These are phyloP conservation scores for Pycnonotus jocosus DNA, from an alignment of 2,113 vertebrate genomes.

Conservation along the genomic window DNA sequence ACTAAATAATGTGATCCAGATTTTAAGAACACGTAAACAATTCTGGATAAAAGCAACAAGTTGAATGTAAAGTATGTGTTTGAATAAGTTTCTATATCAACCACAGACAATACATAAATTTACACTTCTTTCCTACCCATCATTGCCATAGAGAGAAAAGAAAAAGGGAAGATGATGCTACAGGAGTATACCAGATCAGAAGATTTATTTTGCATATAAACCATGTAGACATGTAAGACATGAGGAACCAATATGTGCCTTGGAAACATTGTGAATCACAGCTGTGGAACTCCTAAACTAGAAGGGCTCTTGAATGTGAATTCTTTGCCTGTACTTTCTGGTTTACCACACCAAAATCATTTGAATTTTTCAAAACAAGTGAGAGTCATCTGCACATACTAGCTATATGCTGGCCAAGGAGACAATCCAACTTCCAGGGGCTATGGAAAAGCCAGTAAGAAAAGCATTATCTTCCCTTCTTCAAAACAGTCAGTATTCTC, in stretches of 20 bases:
- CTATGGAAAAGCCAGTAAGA: neutral
- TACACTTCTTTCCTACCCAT: neutral
- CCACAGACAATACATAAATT: neutral
- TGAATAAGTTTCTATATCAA: neutral
- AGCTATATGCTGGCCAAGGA: neutral
- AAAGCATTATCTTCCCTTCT: neutral
- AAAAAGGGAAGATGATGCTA: neutral
- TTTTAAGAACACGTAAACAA: neutral
- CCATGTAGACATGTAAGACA: neutral
- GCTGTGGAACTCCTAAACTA: neutral
- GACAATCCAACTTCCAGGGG: neutral
- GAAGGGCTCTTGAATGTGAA: neutral
- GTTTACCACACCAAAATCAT: neutral
- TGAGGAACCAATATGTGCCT: neutral
- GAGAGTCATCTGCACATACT: neutral
- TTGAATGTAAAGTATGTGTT: neutral
- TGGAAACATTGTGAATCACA: neutral
- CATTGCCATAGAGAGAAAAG: neutral
- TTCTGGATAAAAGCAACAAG: neutral
- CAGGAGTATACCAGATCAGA: neutral
- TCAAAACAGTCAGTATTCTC: neutral
- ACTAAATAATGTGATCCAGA: neutral
- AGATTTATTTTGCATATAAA: neutral
- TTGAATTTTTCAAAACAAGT: neutral
- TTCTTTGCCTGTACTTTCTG: neutral